Evolutionary conservation across 2,888 invertebrate genomes (phyloP), one percentile per base, ranked within the genome.

Genomic region (Oligia strigilis): DNA sequence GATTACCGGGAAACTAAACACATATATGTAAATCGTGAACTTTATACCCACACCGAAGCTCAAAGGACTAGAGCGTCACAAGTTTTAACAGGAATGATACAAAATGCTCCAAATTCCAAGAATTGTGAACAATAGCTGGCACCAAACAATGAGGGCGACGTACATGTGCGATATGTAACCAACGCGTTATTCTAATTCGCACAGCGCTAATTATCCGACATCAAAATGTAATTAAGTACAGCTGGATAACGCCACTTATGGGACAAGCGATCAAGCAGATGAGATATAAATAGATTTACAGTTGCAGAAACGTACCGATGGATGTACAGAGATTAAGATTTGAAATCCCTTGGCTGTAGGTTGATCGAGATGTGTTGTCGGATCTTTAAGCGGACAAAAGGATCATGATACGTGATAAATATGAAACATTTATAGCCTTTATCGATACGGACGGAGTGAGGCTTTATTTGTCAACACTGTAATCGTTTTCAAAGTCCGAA

Each of bases 141-240:
- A 75, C 5, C 52, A 62, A 87, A 81, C 72, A 88, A 82, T 82
- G 80, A 82, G 70, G 76, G 62, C 72, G 40, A 66, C 29, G 78
- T 73, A 79, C 76, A 84, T 86, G 77, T 80, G 83, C 82, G 85
- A 72, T 86, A 82, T 78, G 83, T 84, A 85, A 82, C 83, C 80
- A 80, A 84, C 86, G 83, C 84, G 75, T 86, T 86, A 89, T 87
- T 83, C 73, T 81, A 85, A 90, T 90, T 91, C 87, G 85, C 88
- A 85, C 75, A 75, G 65, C 78, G 75, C 80, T 91, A 91, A 92
- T 92, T 90, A 90, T 87, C 89, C 84, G 84, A 87, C 87, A 89
- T 92, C 89, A 90, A 89, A 91, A 85, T 52, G 82, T 88, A 85
- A 92, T 92, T 90, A 90, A 89, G 82, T 77, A 80, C 90, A 83